Evolutionary conservation across 1,140 invertebrate species (phyloP).

Genomic region (Magallana angulata): DNA sequence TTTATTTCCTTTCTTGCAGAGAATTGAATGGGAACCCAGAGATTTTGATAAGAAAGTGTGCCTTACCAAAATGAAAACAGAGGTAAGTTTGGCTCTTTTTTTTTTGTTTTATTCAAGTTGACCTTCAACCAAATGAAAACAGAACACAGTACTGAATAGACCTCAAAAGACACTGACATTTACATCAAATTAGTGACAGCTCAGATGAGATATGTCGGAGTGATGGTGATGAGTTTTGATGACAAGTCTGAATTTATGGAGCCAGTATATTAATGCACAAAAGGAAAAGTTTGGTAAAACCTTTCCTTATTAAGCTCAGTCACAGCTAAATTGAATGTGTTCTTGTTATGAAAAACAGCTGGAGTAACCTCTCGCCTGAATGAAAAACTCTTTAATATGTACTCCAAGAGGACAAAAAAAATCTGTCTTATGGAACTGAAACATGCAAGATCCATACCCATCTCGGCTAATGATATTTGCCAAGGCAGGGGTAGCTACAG

Average conservation of each 20-base stretch:
- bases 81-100: constrained; percentile 42
- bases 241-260: constrained; percentile 21
- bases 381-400: not conserved
- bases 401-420: not conserved
- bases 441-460: constrained; percentile 5
- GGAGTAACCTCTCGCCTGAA: not conserved
- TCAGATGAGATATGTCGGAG: not conserved
- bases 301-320: not conserved
- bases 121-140: not conserved
- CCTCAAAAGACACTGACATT: not conserved
- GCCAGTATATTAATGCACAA: not conserved
- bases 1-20: constrained; percentile 50
- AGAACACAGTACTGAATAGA: not conserved
- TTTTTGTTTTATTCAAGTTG: not conserved
- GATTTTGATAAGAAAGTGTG: constrained; percentile 54
- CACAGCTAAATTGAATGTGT: constrained; percentile 9
- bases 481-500: not conserved
- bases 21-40: constrained; percentile 58
- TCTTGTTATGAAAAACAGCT: not conserved
- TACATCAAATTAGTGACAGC: constrained; percentile 14
- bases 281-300: not conserved
- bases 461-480: constrained; percentile 24
- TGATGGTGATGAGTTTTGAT: constrained; percentile 6
- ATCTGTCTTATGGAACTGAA: constrained; percentile 4
- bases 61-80: constrained; percentile 52